Percentiles rank a stretch among this genome's conserved stretches.
These are phyloP conservation scores for Oryzias sinensis DNA, from an alignment of 2,797 vertebrate genomes.

Conservation along the genomic window DNA sequence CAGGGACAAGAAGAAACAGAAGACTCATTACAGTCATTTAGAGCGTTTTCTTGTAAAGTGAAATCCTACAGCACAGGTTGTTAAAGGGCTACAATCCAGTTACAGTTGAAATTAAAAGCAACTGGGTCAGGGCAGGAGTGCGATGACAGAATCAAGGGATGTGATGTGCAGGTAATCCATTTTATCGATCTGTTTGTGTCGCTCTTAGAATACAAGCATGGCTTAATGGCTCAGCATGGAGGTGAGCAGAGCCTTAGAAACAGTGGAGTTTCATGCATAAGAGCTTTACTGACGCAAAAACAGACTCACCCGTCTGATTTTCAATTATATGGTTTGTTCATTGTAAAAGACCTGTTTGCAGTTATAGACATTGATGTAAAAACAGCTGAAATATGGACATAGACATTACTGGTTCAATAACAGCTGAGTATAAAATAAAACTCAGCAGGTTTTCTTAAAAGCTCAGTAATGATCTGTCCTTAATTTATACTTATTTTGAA, in stretches of 20 bases:
- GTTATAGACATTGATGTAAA: conserved; percentile 13
- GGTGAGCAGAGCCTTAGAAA: conserved; percentile 21
- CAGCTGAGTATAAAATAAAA: conserved; percentile 14
- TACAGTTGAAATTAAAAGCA: conserved; percentile 1
- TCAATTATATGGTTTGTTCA: conserved; percentile 8
- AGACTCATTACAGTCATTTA: conserved; percentile 2
- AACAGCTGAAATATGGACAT: neutral
- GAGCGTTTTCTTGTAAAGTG: conserved; percentile 1
- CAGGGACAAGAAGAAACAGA: neutral
- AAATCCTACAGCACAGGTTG: neutral
- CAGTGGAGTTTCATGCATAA: conserved; percentile 6
- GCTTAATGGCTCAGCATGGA: conserved; percentile 18
- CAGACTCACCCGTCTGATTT: conserved; percentile 10
- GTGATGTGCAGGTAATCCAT: conserved; percentile 15
- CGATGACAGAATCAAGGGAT: conserved; percentile 2
- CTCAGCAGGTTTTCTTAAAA: conserved; percentile 14
- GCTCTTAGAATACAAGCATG: conserved; percentile 22
- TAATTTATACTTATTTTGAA: conserved; percentile 1
- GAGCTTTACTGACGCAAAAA: conserved; percentile 13
- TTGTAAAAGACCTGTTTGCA: conserved; percentile 4
- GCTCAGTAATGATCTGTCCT: conserved; percentile 9
- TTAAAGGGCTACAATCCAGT: neutral
- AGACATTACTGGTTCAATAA: conserved; percentile 9
- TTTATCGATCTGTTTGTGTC: conserved; percentile 8
- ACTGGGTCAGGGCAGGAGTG: neutral